Evolutionary conservation across 2,888 invertebrate species (phyloP).

Genomic region (Eupithecia dodoneata): DNA sequence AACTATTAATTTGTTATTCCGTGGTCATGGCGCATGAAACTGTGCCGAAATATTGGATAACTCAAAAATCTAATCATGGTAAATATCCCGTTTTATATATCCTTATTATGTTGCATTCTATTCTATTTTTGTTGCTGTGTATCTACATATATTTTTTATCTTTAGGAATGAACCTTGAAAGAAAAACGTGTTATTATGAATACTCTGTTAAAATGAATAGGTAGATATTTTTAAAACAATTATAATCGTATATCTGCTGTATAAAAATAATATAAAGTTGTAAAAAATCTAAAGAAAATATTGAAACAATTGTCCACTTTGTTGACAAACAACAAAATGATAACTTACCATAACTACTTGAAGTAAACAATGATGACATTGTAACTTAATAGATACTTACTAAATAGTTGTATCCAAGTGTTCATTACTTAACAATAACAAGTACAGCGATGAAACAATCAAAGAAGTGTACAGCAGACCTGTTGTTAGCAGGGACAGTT

Average conservation of each 20-base stretch:
- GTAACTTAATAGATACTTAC: neutral
- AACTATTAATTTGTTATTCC: too few relatives aligned
- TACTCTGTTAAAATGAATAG: neutral
- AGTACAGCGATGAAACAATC: neutral
- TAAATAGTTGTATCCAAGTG: neutral
- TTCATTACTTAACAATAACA: neutral
- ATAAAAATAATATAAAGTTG: neutral
- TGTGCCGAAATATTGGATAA: too few relatives aligned
- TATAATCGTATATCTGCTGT: neutral
- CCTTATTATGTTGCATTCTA: too few relatives aligned
- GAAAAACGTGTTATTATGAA: too few relatives aligned
- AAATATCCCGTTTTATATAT: too few relatives aligned
- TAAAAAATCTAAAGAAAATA: slow-evolving; percentile 2
- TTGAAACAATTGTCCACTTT: slow-evolving; percentile 9
- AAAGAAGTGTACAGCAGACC: neutral
- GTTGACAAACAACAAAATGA: slow-evolving; percentile 5
- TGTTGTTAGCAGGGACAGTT: neutral
- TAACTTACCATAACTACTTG: neutral
- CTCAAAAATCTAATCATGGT: too few relatives aligned
- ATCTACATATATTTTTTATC: too few relatives aligned
- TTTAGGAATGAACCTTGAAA: too few relatives aligned
- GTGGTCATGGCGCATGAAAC: too few relatives aligned
- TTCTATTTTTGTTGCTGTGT: too few relatives aligned
- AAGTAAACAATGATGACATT: neutral
- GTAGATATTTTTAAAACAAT: neutral